phyloP scores from a whole-genome alignment of 2,113 vertebrate species.

The Hassar affinis region DNA sequence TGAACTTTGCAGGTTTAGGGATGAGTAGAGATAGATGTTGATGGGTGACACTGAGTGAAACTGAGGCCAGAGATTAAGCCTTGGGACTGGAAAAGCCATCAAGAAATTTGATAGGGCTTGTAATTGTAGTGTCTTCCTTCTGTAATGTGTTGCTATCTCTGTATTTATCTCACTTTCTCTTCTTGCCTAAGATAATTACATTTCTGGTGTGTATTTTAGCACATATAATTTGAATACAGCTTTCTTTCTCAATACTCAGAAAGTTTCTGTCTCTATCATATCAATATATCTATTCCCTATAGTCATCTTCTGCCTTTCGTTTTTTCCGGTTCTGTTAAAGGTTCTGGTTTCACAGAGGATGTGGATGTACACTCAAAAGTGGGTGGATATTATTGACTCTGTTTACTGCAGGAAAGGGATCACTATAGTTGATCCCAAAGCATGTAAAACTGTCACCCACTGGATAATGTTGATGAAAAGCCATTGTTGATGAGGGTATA shows the following conservation, averaged over 20 bases:
- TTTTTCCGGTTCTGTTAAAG: constrained; percentile 25
- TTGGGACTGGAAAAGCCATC: constrained; percentile 62
- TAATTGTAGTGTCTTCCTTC: constrained; percentile 47
- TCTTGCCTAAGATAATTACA: constrained; percentile 10
- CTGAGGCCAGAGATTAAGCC: constrained; percentile 45
- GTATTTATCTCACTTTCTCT: constrained; percentile 26
- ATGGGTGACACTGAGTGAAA: constrained; percentile 47
- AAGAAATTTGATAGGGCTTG: constrained; percentile 54
- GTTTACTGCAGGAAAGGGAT: constrained; percentile 53
- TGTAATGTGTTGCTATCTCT: constrained; percentile 36
- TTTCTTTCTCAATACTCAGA: not conserved
- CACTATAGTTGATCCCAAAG: constrained; percentile 48
- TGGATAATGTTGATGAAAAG: constrained; percentile 53
- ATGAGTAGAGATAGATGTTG: constrained; percentile 49
- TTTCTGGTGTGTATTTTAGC: constrained; percentile 17
- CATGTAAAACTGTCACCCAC: constrained; percentile 58
- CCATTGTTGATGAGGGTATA: constrained; percentile 16
- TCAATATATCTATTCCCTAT: constrained; percentile 26
- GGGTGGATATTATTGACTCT: constrained; percentile 50
- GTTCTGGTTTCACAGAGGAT: constrained; percentile 32
- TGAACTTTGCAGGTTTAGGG: constrained; percentile 69
- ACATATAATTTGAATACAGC: constrained; percentile 8
- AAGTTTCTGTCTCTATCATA: not conserved
- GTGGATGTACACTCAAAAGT: constrained; percentile 43
- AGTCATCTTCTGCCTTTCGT: not conserved